Evolutionary conservation across 2,113 vertebrate species (phyloP).

Genomic region (Manacus vitellinus): DNA sequence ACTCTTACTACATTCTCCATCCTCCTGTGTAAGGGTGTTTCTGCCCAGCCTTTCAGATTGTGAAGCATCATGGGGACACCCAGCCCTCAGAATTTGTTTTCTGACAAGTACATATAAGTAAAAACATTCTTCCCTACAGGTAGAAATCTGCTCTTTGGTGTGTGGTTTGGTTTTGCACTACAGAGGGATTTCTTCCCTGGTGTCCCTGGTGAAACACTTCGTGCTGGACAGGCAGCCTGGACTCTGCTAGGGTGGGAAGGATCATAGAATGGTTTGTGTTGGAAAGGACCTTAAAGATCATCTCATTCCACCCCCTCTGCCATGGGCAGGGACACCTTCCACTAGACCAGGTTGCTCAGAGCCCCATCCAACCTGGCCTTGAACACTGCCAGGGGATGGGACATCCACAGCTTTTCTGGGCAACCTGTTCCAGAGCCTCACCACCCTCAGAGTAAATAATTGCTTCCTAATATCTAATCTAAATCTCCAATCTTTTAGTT

Average conservation of each 20-base stretch:
- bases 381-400: not conserved
- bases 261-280: not conserved
- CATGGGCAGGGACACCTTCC: not conserved
- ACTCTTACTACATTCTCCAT: not conserved
- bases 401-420: not conserved
- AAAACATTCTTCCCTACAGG: accelerated
- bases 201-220: not conserved
- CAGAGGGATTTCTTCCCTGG: not conserved
- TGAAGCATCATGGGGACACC: not conserved
- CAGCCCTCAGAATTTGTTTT: not conserved
- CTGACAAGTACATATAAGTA: not conserved
- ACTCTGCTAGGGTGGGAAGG: not conserved
- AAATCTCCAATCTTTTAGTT: not conserved
- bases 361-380: not conserved
- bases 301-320: not conserved
- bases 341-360: not conserved
- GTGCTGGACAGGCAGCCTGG: not conserved
- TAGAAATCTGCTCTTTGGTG: not conserved
- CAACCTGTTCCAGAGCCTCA: not conserved
- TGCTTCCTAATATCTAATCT: not conserved
- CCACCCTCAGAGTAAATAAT: not conserved
- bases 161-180: accelerated
- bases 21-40: not conserved
- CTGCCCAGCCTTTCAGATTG: not conserved
- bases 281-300: not conserved